A percentile compares a stretch with the other conserved stretches of the same genome.
Conservation (phyloP, 2,888 invertebrate species). For the Drosophila birchii region DNA sequence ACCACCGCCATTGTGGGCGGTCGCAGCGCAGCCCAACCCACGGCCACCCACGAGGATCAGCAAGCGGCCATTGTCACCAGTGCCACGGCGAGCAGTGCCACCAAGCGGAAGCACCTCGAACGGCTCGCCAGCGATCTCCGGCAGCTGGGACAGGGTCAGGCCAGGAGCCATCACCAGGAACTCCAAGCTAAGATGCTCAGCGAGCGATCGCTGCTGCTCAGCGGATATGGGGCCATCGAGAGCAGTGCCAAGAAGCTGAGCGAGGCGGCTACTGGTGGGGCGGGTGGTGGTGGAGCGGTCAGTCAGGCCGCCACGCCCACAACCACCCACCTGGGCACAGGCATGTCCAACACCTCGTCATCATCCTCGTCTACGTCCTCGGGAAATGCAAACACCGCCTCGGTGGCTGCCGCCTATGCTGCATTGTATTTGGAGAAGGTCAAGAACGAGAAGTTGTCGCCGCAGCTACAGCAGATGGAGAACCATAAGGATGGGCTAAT, state of each 20-base stretch:
- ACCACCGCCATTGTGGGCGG: conserved; percentile 70
- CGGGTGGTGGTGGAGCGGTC: conserved; percentile 24
- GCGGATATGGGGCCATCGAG: conserved; percentile 82
- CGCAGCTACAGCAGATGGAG: conserved; percentile 65
- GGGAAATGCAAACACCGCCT: conserved; percentile 45
- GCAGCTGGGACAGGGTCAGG: conserved; percentile 45
- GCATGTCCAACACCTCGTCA: neutral
- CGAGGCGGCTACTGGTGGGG: conserved; percentile 64
- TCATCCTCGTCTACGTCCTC: conserved; percentile 34
- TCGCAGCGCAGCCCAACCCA: conserved; percentile 54
- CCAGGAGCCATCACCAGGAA: conserved; percentile 9
- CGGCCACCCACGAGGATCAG: conserved; percentile 65
- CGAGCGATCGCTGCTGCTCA: conserved; percentile 83
- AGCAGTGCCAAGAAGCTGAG: conserved; percentile 81
- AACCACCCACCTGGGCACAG: conserved; percentile 13
- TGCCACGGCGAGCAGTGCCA: conserved; percentile 38
- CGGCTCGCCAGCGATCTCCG: conserved; percentile 67
- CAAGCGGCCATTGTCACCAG: conserved; percentile 53
- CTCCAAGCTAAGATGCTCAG: conserved; percentile 82
- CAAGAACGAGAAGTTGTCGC: conserved; percentile 83
- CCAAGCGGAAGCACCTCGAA: conserved; percentile 71
- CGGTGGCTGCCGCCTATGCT: conserved; percentile 75
- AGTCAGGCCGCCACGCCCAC: conserved; percentile 37
- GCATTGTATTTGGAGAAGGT: conserved; percentile 82
- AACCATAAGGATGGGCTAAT: conserved; percentile 80